Conservation (phyloP, 2,113 vertebrate species). For the Spilogale gracilis region DNA sequence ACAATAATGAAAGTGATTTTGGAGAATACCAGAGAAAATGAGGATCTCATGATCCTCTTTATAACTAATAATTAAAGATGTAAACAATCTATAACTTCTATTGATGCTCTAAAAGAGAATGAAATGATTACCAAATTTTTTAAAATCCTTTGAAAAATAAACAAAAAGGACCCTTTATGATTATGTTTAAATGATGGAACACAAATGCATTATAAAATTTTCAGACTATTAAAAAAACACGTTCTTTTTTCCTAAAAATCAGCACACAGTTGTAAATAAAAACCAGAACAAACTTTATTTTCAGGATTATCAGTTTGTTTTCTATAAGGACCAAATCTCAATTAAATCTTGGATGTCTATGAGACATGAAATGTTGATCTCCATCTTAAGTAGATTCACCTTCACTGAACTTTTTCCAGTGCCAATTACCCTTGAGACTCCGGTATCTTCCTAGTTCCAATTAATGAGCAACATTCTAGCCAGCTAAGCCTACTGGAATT, state of each 20-base stretch:
- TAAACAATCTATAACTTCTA: background rate
- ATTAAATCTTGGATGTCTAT: background rate
- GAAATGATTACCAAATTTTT: background rate
- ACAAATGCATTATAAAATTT: background rate
- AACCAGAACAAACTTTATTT: slow-evolving; percentile 24
- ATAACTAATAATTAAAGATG: background rate
- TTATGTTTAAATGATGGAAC: background rate
- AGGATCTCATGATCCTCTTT: background rate
- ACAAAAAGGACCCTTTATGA: background rate
- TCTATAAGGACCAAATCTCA: slow-evolving; percentile 6
- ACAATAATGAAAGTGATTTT: background rate
- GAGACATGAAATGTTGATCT: slow-evolving; percentile 7
- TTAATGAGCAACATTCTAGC: background rate
- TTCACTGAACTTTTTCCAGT: background rate
- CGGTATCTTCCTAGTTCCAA: background rate
- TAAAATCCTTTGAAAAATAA: background rate
- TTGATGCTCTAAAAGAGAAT: background rate
- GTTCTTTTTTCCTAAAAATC: background rate
- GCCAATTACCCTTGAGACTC: background rate
- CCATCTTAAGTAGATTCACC: background rate
- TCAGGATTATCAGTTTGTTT: slow-evolving; percentile 15
- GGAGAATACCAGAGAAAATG: background rate
- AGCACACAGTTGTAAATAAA: slow-evolving; percentile 3
- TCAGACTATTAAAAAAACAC: background rate
- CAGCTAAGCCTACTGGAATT: background rate